These are phyloP conservation scores for Lasioglossum marginatum DNA, from an alignment of 2,888 invertebrate species.

Conservation along the genomic window DNA sequence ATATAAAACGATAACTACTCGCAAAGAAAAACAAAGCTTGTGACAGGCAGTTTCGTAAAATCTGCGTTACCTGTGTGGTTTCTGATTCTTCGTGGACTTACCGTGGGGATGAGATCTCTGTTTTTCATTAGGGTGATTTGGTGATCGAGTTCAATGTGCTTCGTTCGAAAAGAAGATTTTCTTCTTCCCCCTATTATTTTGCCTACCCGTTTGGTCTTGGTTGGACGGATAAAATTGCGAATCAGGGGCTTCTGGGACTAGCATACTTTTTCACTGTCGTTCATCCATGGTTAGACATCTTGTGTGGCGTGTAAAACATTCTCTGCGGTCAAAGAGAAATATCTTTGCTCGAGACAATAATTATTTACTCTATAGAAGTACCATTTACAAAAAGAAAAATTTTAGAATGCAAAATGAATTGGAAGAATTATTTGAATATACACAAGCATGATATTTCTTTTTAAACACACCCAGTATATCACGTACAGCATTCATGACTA, in stretches of 20 bases:
- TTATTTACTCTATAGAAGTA: too few species aligned
- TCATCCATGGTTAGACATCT: conserved; percentile 49
- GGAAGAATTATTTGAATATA: neutral
- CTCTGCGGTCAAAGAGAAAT: conserved; percentile 37
- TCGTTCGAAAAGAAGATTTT: conserved; percentile 44
- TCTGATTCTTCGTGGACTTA: conserved; percentile 44
- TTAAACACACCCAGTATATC: neutral
- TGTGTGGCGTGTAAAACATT: conserved; percentile 15
- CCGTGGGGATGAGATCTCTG: conserved; percentile 51
- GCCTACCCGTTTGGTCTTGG: conserved; percentile 63
- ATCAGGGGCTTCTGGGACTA: conserved; percentile 77
- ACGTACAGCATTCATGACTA: neutral
- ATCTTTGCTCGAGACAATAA: neutral
- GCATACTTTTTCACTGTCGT: conserved; percentile 70
- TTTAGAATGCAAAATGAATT: too few species aligned
- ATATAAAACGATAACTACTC: conserved; percentile 40
- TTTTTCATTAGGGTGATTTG: conserved; percentile 60
- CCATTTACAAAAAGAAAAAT: too few species aligned
- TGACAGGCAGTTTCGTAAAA: conserved; percentile 61
- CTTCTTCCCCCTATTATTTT: conserved; percentile 20
- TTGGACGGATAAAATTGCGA: conserved; percentile 59
- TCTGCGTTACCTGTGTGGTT: conserved; percentile 59
- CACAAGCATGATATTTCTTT: conserved; percentile 30
- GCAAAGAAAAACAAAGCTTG: conserved; percentile 79
- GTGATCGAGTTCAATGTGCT: conserved; percentile 67